Conservation (phyloP, 2,797 vertebrate species). For the Neosilurus mollespiculum region DNA sequence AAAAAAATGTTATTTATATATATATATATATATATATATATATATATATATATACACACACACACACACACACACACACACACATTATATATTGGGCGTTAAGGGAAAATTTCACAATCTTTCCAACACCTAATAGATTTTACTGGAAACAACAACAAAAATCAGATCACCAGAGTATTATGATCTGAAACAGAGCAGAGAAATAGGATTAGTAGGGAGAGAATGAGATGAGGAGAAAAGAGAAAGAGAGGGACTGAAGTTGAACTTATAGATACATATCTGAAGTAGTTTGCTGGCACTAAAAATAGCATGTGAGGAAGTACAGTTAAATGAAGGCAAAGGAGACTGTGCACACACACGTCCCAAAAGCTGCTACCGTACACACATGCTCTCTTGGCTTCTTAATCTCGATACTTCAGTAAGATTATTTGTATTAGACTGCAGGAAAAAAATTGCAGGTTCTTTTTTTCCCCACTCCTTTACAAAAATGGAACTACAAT, state of each 20-base stretch:
- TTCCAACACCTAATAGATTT: not conserved
- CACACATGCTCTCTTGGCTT: not conserved
- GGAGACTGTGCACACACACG: not conserved
- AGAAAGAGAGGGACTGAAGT: slow-evolving; percentile 29
- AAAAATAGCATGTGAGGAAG: slow-evolving; percentile 59
- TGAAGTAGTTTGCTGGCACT: slow-evolving; percentile 51
- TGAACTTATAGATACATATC: slow-evolving; percentile 60
- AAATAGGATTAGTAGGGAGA: slow-evolving; percentile 1
- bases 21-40: too few species aligned
- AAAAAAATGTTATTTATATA: too few species aligned
- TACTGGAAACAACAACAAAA: too few species aligned
- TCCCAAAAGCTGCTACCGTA: not conserved
- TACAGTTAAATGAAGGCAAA: slow-evolving; percentile 52
- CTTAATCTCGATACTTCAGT: too few species aligned
- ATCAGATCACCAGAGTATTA: not conserved
- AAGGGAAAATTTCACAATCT: not conserved
- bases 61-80: too few species aligned
- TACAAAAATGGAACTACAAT: not conserved
- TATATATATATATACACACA: too few species aligned
- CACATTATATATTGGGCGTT: too few species aligned
- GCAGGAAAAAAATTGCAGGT: not conserved
- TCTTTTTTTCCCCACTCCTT: not conserved
- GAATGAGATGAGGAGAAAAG: not conserved
- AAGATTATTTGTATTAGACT: not conserved
- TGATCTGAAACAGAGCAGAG: not conserved